Evolutionary conservation across 2,888 invertebrate species (phyloP), one percentile per base, ranked within the genome.

Genomic region (Drosophila demipolita): DNA sequence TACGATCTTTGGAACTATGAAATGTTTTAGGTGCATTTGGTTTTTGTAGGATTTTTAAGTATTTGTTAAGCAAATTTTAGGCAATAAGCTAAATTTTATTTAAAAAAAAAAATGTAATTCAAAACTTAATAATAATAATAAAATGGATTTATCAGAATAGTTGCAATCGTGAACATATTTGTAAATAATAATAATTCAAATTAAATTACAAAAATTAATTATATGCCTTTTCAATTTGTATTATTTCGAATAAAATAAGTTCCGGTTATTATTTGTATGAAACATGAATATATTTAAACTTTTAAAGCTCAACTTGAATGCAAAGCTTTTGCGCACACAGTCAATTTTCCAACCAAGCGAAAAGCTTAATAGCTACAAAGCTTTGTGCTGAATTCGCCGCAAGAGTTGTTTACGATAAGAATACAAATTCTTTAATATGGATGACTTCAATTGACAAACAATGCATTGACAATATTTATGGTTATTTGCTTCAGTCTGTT

Each of bases 361-460:
- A 52, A 1, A 61, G 63, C 63, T 66, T 29, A 0, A 6, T 2
- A 20, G 15, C 4, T 12, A 4, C 11, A 76, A 60, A 67, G 73
- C 67, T 55, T 15, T 38, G 12, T 11, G 2, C 0, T 32, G 35
- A 64, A 68, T 70, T 75, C 65, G 75, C 65, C 54, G 36, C 35
- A 45, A 26, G 40, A 20, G 35, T 17, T 9, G 20, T 38, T 20
- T 4, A 32, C 20, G 29, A 15, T 11, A 42, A 6, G 54, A 26
- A 33, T 32, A 17, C 3, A n/a, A 54, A 6, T 12, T 45, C 3
- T 17, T 3, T 7, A 54, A 54, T 54, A n/a, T 49, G 26, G 20
- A 33, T 23, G 45, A n/a, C 23, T 1, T 23, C 40, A 58, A 58
- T 12, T 45, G 32, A 40, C 40, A 32, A 17, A 29, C n/a, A 71